phyloP scores from a whole-genome alignment of 2,797 vertebrate genomes.

The Erpetoichthys calabaricus region DNA sequence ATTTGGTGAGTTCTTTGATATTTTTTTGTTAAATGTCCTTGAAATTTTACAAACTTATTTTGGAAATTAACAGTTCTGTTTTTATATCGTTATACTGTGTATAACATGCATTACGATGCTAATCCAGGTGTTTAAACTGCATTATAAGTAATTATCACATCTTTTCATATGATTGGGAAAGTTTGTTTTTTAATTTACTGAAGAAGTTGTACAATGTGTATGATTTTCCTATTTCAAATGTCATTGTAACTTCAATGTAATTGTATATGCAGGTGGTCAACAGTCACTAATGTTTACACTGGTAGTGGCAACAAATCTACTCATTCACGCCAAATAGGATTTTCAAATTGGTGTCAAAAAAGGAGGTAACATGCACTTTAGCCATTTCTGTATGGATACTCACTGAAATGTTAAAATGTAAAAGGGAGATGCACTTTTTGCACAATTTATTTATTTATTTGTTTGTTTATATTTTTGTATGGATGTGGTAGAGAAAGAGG shows the following conservation, averaged over 20 bases:
- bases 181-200: neutral
- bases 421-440: neutral
- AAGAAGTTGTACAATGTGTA: too few relatives aligned
- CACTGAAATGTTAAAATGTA: neutral
- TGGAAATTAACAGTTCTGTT: constrained; percentile 1
- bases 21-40: neutral
- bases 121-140: neutral
- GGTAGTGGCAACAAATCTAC: too few relatives aligned
- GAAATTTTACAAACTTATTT: neutral
- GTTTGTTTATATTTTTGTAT: constrained; percentile 14
- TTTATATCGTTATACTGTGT: neutral
- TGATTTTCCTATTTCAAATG: too few relatives aligned
- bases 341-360: too few relatives aligned
- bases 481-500: neutral
- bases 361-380: neutral
- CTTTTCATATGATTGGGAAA: neutral
- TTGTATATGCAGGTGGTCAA: too few relatives aligned
- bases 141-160: neutral
- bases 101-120: neutral
- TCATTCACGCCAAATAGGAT: too few relatives aligned
- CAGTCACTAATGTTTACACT: too few relatives aligned
- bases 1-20: too few relatives aligned
- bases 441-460: neutral
- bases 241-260: too few relatives aligned
- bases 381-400: neutral